Conservation (phyloP, 2,113 vertebrate species). For the Geococcyx californianus region DNA sequence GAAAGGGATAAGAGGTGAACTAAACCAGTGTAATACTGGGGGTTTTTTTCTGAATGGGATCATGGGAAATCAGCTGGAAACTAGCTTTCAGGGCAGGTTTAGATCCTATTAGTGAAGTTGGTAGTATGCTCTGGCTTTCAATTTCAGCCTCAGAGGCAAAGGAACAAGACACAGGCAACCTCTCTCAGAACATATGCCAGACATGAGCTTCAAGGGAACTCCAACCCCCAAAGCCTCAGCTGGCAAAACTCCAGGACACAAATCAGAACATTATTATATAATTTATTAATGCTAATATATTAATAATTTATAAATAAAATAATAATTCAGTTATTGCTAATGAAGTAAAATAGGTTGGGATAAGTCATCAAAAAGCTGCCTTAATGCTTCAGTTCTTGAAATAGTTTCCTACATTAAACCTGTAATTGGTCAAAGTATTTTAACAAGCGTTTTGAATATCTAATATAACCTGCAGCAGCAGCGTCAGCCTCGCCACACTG, state of each 20-base stretch:
- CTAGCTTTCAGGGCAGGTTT: background rate
- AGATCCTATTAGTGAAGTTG: background rate
- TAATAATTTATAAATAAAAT: background rate
- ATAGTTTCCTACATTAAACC: background rate
- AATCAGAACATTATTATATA: background rate
- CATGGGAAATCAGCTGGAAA: background rate
- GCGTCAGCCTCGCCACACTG: background rate
- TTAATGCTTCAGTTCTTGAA: background rate
- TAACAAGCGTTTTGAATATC: background rate
- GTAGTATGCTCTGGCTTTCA: background rate
- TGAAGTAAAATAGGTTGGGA: background rate
- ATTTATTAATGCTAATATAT: background rate
- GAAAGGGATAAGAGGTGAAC: background rate
- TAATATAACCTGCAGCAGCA: background rate
- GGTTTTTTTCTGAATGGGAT: background rate
- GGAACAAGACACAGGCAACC: background rate
- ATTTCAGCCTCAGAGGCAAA: background rate
- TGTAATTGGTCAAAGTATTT: background rate
- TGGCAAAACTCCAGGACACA: background rate
- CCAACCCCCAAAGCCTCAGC: background rate
- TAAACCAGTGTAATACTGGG: background rate
- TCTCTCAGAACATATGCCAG: background rate
- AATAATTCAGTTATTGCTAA: background rate
- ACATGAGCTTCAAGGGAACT: background rate
- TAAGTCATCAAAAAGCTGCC: background rate